Evolutionary conservation across 2,888 invertebrate species (phyloP), one percentile per base, ranked within the genome.

Genomic region (Cryptocheilus praepositus): DNA sequence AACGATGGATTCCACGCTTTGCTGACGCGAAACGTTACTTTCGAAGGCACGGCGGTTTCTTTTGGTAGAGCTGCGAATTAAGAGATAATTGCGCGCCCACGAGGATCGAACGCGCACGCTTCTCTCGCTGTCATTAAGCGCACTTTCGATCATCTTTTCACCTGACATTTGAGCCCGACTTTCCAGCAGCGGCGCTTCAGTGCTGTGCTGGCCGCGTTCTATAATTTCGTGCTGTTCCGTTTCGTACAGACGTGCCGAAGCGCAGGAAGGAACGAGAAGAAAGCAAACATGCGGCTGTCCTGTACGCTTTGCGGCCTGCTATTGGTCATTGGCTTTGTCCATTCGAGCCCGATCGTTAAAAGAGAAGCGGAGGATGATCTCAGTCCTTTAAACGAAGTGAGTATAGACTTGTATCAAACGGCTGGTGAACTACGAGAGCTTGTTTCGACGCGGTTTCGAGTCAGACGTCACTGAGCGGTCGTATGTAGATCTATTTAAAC

Each of bases 371-470:
- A 82, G 49, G 81, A 85, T 3, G 87, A 88, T 56, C 77, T 88
- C 62, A 86, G 80, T 61, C 87, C 88, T 4, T 65, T 88, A 28
- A 88, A 88, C 75, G 88, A 88, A 82, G 88, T 88, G 77, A 88
- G 87, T 73, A 13, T 36, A 8, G 36, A 36, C 36, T 36, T 36
- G 7, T 7, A 36, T 5, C 25, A 25, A 3, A 36, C 8, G 36
- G 8, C 7, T 11, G 36, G 8, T 11, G 36, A 7, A 36, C 36
- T 7, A 8, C 7, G 13, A 11, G 13, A 36, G 7, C 7, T 36
- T 11, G 36, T 11, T 36, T 36, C 36, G 13, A 36, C 36, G 3
- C 36, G 36, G 3, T 5, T 11, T 11, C n/a, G n/a, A n/a, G n/a
- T n/a, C n/a, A n/a, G n/a, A n/a, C n/a, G n/a, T n/a, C n/a, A n/a